Percentiles rank a stretch among this genome's conserved stretches.
Conservation (phyloP, 2,888 invertebrate species). For the Listrodromus nycthemerus region DNA sequence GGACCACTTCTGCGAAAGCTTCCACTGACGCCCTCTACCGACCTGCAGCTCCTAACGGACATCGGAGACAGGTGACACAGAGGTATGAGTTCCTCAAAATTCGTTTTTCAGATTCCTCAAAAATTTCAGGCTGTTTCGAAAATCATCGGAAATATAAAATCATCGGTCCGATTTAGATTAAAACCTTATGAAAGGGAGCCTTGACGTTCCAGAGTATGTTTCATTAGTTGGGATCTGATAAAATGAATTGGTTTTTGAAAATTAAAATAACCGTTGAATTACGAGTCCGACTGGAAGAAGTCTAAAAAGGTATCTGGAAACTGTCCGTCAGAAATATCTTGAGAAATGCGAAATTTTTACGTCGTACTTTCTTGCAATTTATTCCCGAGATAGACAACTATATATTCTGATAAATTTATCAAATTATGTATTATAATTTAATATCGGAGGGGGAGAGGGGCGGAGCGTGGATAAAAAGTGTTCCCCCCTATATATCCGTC, state of each 20-base stretch:
- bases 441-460: conserved; percentile 6
- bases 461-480: conserved; percentile 38
- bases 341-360: background rate
- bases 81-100: conserved; percentile 38
- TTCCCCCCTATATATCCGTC: conserved; percentile 32
- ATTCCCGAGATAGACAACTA: conserved; percentile 28
- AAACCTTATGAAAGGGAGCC: too few species aligned
- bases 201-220: too few species aligned
- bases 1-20: conserved; percentile 41
- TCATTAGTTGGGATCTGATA: too few species aligned
- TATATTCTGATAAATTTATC: conserved; percentile 41
- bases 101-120: too few species aligned
- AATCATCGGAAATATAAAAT: too few species aligned
- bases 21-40: conserved; percentile 14
- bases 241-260: too few species aligned
- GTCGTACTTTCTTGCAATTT: conserved; percentile 32
- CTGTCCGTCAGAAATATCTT: background rate
- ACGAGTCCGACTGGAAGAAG: too few species aligned
- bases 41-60: conserved; percentile 11
- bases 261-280: too few species aligned
- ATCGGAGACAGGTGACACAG: conserved; percentile 49
- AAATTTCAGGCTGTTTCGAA: too few species aligned
- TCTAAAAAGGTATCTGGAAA: too few species aligned
- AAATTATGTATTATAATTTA: conserved; percentile 61
- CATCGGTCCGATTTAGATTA: too few species aligned